A percentile compares a stretch with the other conserved stretches of the same genome.
Evolutionary conservation across 2,113 vertebrate genomes (phyloP).

Genomic region (Anguilla rostrata): DNA sequence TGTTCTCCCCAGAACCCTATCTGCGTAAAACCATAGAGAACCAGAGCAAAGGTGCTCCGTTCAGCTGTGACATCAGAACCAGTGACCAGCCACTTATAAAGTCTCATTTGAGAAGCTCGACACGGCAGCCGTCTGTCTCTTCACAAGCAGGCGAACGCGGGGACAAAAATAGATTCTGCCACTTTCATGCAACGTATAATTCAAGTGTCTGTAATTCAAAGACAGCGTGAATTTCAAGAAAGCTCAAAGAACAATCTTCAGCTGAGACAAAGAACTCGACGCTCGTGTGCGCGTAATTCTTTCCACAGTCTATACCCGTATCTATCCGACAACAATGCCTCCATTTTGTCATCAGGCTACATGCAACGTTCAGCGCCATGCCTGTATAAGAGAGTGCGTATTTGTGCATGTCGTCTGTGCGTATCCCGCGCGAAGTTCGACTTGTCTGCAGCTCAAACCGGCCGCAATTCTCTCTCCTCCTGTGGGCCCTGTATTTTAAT

Average conservation of each 20-base stretch:
- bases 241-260: not conserved
- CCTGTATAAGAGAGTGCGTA: not conserved
- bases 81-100: not conserved
- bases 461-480: not conserved
- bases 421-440: not conserved
- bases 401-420: not conserved
- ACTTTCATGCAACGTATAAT: not conserved
- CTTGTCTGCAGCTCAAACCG: not conserved
- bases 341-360: not conserved
- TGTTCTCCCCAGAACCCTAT: not conserved
- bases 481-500: not conserved
- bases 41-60: not conserved
- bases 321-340: not conserved
- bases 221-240: not conserved
- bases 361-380: not conserved
- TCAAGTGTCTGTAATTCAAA: not conserved
- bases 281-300: not conserved
- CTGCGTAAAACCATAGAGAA: not conserved
- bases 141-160: not conserved
- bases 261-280: not conserved
- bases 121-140: not conserved
- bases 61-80: not conserved
- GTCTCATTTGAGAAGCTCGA: not conserved
- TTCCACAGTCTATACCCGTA: not conserved
- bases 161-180: not conserved